Evolutionary conservation across 2,113 vertebrate species (phyloP).

Genomic region (Garra rufa): DNA sequence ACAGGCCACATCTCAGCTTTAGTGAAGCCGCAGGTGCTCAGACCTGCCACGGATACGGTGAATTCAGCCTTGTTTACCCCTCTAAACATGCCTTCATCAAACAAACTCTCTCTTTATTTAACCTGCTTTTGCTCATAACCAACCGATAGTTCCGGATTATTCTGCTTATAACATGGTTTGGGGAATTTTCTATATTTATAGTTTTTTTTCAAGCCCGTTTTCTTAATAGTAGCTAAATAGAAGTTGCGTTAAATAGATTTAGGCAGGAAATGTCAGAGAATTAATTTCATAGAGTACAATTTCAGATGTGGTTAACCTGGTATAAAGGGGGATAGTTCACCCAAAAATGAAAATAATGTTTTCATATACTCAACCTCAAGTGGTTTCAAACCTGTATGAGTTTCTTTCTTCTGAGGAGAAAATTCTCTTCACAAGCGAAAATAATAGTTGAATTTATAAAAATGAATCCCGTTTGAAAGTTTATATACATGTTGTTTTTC

Average conservation of each 20-base stretch:
- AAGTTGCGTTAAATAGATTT: not conserved
- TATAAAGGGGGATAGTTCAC: not conserved
- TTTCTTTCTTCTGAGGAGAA: too few relatives aligned
- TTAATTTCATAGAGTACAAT: not conserved
- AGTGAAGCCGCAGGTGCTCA: not conserved
- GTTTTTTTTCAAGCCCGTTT: not conserved
- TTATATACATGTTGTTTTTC: too few relatives aligned
- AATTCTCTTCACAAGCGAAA: too few relatives aligned
- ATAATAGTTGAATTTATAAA: too few relatives aligned
- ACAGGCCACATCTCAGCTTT: slow-evolving; percentile 3
- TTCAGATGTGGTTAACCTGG: not conserved
- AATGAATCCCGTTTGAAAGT: too few relatives aligned
- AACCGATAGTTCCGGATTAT: not conserved
- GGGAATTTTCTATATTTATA: not conserved
- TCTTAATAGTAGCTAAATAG: not conserved
- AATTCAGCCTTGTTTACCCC: slow-evolving; percentile 7
- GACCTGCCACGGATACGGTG: not conserved
- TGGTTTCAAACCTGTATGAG: too few relatives aligned
- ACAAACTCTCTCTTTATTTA: slow-evolving; percentile 18
- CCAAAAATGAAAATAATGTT: too few relatives aligned
- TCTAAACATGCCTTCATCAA: slow-evolving; percentile 27
- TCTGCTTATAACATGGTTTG: not conserved
- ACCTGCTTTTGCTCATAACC: not conserved
- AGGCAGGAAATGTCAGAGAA: not conserved
- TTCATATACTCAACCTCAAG: too few relatives aligned